phyloP scores from a whole-genome alignment of 1,140 invertebrate species.

The Atta colombica region DNA sequence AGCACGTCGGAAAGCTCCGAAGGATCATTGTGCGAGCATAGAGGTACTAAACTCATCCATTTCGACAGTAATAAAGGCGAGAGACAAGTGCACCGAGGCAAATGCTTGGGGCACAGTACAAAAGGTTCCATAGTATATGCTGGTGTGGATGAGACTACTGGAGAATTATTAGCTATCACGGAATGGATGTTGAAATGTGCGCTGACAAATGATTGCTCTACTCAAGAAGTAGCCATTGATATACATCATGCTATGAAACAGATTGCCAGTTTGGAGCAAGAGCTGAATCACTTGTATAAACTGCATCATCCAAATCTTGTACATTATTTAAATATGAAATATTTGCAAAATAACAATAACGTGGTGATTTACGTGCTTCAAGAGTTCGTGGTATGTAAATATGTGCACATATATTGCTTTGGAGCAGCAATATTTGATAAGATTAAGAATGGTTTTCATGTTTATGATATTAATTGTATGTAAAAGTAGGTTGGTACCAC shows the following conservation, averaged over 20 bases:
- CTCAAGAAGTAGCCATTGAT: slow-evolving; percentile 79
- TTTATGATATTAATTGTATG: slow-evolving; percentile 30
- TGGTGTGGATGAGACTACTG: slow-evolving; percentile 90
- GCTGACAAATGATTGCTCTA: slow-evolving; percentile 64
- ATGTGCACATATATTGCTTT: not conserved
- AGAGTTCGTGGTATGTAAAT: slow-evolving; percentile 89
- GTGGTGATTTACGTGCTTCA: slow-evolving; percentile 88
- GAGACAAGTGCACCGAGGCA: slow-evolving; percentile 87
- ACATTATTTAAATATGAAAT: slow-evolving; percentile 91
- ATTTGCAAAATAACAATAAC: slow-evolving; percentile 87
- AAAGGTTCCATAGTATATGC: slow-evolving; percentile 90
- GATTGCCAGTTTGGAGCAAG: slow-evolving; percentile 90
- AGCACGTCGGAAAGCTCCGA: slow-evolving; percentile 85
- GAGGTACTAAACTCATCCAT: slow-evolving; percentile 86
- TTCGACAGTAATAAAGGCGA: slow-evolving; percentile 87
- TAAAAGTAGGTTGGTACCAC: slow-evolving; percentile 83
- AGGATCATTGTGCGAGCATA: slow-evolving; percentile 86
- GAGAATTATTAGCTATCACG: slow-evolving; percentile 90
- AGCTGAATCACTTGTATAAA: slow-evolving; percentile 90
- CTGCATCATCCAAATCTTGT: slow-evolving; percentile 91
- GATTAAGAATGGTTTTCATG: slow-evolving; percentile 20
- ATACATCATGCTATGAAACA: slow-evolving; percentile 87
- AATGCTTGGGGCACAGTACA: slow-evolving; percentile 89
- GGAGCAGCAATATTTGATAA: not conserved
- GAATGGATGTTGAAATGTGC: slow-evolving; percentile 90